A percentile compares a stretch with the other conserved stretches of the same genome.
These are phyloP conservation scores for Gyrodactylus salaris DNA, from an alignment of 1,140 invertebrate genomes.

Conservation along the genomic window DNA sequence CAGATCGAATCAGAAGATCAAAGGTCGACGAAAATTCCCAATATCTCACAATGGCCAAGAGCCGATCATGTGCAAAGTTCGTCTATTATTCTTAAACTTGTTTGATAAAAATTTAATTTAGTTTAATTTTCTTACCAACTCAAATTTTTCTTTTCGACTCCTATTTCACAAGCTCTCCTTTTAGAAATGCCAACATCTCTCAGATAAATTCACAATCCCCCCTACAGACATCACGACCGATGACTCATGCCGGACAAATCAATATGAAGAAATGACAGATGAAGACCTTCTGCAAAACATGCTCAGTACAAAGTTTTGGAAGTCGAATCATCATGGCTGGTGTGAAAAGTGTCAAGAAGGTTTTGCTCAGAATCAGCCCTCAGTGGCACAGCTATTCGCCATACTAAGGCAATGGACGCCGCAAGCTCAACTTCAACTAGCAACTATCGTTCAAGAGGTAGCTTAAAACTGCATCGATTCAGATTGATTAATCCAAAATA, in stretches of 20 bases:
- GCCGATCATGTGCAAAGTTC: background rate
- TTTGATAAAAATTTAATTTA: too few species aligned
- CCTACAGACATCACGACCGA: background rate
- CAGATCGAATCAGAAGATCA: background rate
- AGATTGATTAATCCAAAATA: too few species aligned
- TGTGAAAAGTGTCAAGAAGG: constrained; percentile 21
- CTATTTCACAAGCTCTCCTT: too few species aligned
- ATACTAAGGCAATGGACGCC: constrained; percentile 26
- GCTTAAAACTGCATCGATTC: constrained; percentile 5
- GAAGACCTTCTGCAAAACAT: background rate
- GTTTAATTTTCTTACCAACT: too few species aligned
- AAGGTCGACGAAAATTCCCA: background rate
- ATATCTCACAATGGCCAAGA: background rate
- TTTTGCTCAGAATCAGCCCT: constrained; percentile 17
- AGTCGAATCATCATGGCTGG: background rate
- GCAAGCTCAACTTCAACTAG: constrained; percentile 23
- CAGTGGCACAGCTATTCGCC: constrained; percentile 24
- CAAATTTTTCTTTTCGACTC: too few species aligned
- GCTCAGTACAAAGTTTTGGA: background rate
- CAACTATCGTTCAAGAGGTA: constrained; percentile 22
- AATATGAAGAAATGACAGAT: background rate
- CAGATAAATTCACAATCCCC: background rate
- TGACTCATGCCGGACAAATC: background rate
- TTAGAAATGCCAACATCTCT: background rate
- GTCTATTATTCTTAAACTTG: background rate